These are phyloP conservation scores for Bellardia bayeri DNA, from an alignment of 2,888 invertebrate species.

Conservation along the genomic window DNA sequence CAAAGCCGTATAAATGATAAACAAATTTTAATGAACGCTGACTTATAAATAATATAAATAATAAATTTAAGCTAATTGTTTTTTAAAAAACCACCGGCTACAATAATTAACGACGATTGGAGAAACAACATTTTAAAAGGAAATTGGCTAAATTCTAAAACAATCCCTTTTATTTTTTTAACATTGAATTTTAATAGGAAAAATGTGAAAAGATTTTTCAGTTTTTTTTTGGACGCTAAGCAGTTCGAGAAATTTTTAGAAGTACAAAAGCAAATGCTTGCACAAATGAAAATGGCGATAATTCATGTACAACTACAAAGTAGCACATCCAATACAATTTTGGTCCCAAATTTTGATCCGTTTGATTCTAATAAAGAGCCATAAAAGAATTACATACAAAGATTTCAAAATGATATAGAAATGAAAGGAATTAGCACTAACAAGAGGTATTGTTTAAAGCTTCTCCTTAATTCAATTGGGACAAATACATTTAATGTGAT, in stretches of 20 bases:
- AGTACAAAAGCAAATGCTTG: constrained; percentile 23
- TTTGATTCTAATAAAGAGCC: constrained; percentile 46
- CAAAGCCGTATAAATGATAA: no score
- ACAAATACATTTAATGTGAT: constrained; percentile 27
- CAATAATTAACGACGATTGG: no score
- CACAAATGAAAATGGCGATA: constrained; percentile 18
- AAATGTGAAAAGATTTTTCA: no score
- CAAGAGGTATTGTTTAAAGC: constrained; percentile 26
- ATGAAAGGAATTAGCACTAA: constrained; percentile 39
- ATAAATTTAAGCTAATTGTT: no score
- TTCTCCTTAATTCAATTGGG: constrained; percentile 55
- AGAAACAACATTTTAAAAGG: no score
- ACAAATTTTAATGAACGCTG: no score
- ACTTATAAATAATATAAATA: no score
- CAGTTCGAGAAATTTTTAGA: constrained; percentile 22
- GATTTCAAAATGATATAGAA: constrained; percentile 51
- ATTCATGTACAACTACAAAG: background rate
- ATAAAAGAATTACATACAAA: constrained; percentile 36
- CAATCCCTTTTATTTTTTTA: no score
- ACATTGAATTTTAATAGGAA: no score
- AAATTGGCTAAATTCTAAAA: no score
- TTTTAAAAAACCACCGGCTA: no score
- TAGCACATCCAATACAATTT: constrained; percentile 11
- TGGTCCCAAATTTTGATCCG: constrained; percentile 45
- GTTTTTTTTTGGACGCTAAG: background rate